Conservation (phyloP, 2,113 vertebrate species). For the Oryzias javanicus region DNA sequence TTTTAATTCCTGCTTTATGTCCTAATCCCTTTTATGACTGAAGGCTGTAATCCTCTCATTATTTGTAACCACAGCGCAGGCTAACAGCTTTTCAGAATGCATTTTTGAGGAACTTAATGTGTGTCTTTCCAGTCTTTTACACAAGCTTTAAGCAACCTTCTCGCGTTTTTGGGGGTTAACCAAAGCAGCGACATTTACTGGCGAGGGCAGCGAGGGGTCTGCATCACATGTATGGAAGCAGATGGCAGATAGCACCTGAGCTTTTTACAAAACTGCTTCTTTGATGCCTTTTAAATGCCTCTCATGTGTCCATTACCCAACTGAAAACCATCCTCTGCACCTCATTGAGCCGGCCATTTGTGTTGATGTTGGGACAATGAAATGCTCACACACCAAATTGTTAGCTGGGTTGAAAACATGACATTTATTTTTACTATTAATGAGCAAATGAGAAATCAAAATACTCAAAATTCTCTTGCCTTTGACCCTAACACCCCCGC, state of each 20-base stretch:
- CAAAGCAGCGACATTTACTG: no score
- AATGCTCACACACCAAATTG: slow-evolving; percentile 4
- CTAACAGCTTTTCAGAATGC: background rate
- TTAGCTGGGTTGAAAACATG: background rate
- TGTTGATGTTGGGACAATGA: background rate
- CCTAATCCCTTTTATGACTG: no score
- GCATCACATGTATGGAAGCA: no score
- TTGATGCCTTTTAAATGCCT: slow-evolving; percentile 11
- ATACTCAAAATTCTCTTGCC: slow-evolving; percentile 12
- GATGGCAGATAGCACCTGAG: no score
- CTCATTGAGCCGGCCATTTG: slow-evolving; percentile 25
- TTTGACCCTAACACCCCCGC: slow-evolving; percentile 43
- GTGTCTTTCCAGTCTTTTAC: slow-evolving; percentile 25
- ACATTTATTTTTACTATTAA: slow-evolving; percentile 12
- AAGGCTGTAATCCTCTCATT: no score
- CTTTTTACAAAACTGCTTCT: no score
- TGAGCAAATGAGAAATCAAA: slow-evolving; percentile 44
- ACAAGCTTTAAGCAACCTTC: no score
- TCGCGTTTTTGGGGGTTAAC: no score
- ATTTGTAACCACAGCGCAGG: no score
- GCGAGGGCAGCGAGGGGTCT: no score
- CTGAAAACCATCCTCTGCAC: slow-evolving; percentile 16
- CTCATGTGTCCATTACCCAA: slow-evolving; percentile 6
- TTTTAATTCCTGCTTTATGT: no score
- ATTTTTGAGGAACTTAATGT: slow-evolving; percentile 23